These are phyloP conservation scores for Drosophila ambigua DNA, from an alignment of 1,140 invertebrate species.

Conservation along the genomic window DNA sequence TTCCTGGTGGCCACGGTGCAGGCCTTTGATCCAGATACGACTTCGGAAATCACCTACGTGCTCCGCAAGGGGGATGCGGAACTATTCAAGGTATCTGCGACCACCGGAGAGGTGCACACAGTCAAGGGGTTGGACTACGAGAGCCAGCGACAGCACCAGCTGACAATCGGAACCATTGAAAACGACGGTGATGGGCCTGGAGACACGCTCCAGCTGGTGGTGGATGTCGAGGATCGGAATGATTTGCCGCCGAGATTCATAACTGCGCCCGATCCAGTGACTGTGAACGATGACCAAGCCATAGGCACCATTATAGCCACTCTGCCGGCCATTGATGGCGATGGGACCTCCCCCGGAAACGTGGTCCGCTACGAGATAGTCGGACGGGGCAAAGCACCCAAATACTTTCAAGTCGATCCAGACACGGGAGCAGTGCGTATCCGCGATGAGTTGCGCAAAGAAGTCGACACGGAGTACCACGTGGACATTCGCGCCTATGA, in stretches of 20 bases:
- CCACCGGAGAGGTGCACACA: constrained; percentile 91
- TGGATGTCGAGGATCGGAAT: constrained; percentile 92
- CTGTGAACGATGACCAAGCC: constrained; percentile 91
- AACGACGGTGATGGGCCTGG: constrained; percentile 89
- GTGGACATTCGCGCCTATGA: constrained; percentile 94
- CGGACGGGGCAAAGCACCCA: constrained; percentile 90
- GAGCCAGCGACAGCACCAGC: constrained; percentile 88
- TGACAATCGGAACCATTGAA: constrained; percentile 92
- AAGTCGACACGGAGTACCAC: constrained; percentile 93
- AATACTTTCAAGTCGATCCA: constrained; percentile 94
- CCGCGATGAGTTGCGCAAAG: constrained; percentile 92
- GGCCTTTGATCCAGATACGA: constrained; percentile 90
- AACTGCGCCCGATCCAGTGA: constrained; percentile 90
- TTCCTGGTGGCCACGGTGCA: constrained; percentile 90
- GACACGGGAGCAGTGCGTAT: constrained; percentile 91
- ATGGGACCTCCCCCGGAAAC: constrained; percentile 92
- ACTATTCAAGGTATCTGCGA: constrained; percentile 92
- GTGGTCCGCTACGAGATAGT: constrained; percentile 92
- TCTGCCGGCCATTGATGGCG: constrained; percentile 91
- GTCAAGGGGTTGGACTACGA: constrained; percentile 91
- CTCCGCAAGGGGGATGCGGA: constrained; percentile 91
- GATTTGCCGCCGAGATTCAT: constrained; percentile 94
- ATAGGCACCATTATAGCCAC: constrained; percentile 92
- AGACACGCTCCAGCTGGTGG: constrained; percentile 90
- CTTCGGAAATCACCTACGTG: constrained; percentile 92